Conservation (phyloP, 2,113 vertebrate species). For the Rhinogobius similis region DNA sequence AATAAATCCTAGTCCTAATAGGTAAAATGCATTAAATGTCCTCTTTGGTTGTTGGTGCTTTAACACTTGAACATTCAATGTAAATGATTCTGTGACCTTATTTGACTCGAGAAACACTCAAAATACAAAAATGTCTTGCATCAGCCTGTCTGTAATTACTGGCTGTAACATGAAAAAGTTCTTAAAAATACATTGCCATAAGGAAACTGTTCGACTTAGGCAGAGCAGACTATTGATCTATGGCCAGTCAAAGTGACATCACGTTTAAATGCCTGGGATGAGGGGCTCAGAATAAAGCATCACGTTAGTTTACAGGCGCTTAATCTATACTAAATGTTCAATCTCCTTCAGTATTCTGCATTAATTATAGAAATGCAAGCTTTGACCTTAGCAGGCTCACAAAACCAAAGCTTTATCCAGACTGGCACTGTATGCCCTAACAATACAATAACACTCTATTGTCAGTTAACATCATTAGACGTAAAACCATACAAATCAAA, state of each 20-base stretch:
- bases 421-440: background rate
- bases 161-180: background rate
- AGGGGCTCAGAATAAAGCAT: background rate
- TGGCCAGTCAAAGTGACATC: background rate
- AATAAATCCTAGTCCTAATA: background rate
- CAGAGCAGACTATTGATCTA: background rate
- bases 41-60: conserved; percentile 10
- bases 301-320: conserved; percentile 3
- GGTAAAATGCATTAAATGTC: background rate
- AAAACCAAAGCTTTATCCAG: background rate
- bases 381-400: too few relatives aligned
- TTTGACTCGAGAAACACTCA: background rate
- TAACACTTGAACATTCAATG: conserved; percentile 9
- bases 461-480: background rate
- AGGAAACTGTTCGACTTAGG: background rate
- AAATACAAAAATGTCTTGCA: background rate
- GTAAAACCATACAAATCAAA: background rate
- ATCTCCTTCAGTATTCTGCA: background rate
- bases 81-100: background rate
- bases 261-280: background rate
- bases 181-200: background rate
- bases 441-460: conserved; percentile 12
- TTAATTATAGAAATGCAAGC: background rate
- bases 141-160: background rate
- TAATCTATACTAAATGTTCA: conserved; percentile 2